Percentiles rank a stretch among this genome's conserved stretches.
Conservation (phyloP, 2,888 invertebrate species). For the Peribatodes rhomboidaria region DNA sequence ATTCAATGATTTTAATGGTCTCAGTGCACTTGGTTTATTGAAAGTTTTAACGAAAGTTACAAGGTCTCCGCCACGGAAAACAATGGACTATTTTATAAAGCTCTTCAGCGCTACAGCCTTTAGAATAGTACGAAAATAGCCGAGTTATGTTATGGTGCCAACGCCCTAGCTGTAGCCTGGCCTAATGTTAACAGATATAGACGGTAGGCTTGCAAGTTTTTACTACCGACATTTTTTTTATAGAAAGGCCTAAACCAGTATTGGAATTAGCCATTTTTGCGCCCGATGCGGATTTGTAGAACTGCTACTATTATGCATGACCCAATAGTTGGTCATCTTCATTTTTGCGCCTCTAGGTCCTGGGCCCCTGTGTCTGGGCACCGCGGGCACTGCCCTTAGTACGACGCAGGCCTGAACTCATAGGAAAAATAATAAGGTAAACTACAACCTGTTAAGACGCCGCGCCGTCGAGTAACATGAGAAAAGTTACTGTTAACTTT, state of each 20-base stretch:
- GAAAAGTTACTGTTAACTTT: too few relatives aligned
- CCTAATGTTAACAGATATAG: background rate
- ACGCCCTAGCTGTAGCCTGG: background rate
- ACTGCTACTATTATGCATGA: too few relatives aligned
- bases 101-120: slow-evolving; percentile 6
- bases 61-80: slow-evolving; percentile 22
- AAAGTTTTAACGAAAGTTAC: slow-evolving; percentile 36
- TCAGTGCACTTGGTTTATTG: slow-evolving; percentile 35
- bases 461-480: too few relatives aligned
- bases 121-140: slow-evolving; percentile 10
- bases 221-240: background rate
- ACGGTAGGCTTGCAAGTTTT: background rate
- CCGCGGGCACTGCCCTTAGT: too few relatives aligned
- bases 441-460: too few relatives aligned
- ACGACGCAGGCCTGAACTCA: too few relatives aligned
- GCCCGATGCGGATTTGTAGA: too few relatives aligned
- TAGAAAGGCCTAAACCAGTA: background rate
- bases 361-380: too few relatives aligned
- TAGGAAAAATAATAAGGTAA: too few relatives aligned
- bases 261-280: too few relatives aligned
- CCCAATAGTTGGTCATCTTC: too few relatives aligned
- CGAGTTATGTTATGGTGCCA: background rate
- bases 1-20: slow-evolving; percentile 1
- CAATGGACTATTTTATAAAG: slow-evolving; percentile 23
- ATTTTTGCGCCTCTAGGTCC: too few relatives aligned